Conservation (phyloP, 2,113 vertebrate species). For the Erpornis zantholeuca region DNA sequence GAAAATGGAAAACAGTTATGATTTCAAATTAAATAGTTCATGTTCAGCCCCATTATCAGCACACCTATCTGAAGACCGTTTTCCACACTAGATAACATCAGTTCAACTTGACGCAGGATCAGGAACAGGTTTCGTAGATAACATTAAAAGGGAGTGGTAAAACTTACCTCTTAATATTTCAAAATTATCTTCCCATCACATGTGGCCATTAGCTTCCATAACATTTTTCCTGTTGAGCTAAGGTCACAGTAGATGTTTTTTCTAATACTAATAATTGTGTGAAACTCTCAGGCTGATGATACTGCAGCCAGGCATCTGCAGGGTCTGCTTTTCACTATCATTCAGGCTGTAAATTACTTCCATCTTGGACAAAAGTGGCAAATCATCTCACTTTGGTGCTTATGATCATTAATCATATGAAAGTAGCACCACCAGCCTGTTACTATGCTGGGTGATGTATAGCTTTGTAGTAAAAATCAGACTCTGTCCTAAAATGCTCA, state of each 20-base stretch:
- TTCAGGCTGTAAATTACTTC: slow-evolving; percentile 35
- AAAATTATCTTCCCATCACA: background rate
- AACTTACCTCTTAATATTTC: background rate
- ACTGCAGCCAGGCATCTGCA: background rate
- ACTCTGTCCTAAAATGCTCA: background rate
- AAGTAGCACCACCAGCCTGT: background rate
- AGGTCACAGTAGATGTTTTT: background rate
- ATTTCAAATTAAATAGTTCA: background rate
- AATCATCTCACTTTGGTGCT: slow-evolving; percentile 31
- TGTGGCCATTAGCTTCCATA: background rate
- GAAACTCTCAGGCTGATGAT: background rate
- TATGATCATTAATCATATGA: slow-evolving; percentile 20
- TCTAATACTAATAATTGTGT: background rate
- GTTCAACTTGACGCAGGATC: background rate
- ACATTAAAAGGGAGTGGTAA: background rate
- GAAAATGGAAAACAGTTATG: background rate
- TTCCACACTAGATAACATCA: background rate
- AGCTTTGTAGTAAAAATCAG: slow-evolving; percentile 12
- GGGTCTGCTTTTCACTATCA: background rate
- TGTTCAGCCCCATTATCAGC: background rate
- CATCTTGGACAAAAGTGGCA: slow-evolving; percentile 22
- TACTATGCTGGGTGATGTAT: background rate
- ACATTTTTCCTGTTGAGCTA: background rate
- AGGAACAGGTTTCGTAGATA: background rate
- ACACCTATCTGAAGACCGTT: background rate